phyloP scores from a whole-genome alignment of 2,797 vertebrate genomes.

The Coccyzus lansbergi region DNA sequence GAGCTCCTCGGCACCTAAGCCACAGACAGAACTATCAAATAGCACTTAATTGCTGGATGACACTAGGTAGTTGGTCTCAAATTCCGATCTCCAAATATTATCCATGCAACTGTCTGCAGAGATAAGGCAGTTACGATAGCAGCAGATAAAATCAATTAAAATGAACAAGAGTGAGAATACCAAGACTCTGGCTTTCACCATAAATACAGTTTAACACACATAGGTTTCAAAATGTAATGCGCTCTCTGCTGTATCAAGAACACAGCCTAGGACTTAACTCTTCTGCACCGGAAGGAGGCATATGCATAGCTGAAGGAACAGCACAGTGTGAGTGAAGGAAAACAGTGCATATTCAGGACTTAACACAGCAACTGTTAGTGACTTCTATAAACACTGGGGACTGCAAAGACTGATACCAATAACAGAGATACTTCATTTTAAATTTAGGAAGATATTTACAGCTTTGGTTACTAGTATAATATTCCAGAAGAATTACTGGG shows the following conservation, averaged over 20 bases:
- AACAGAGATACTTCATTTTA: neutral
- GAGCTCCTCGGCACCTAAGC: slow-evolving; percentile 74
- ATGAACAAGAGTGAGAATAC: slow-evolving; percentile 45
- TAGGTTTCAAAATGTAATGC: neutral
- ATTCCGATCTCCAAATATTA: slow-evolving; percentile 80
- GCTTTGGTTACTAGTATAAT: neutral
- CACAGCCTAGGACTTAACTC: neutral
- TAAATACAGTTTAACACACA: slow-evolving; percentile 34
- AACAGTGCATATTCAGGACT: neutral
- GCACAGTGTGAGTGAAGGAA: neutral
- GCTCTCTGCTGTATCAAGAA: slow-evolving; percentile 3
- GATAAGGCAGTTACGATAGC: slow-evolving; percentile 71
- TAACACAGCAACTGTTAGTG: slow-evolving; percentile 36
- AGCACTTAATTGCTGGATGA: slow-evolving; percentile 79
- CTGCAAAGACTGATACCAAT: neutral
- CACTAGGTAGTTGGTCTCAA: slow-evolving; percentile 67
- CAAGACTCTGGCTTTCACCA: slow-evolving; percentile 56
- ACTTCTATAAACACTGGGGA: neutral
- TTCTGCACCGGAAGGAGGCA: neutral
- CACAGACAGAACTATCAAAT: slow-evolving; percentile 79
- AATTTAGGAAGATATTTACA: neutral
- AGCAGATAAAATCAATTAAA: slow-evolving; percentile 77
- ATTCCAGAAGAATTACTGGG: neutral
- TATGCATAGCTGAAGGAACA: neutral
- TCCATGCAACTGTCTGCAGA: slow-evolving; percentile 68